Conservation (phyloP, 2,797 vertebrate genomes). For the Hyperoplus lanceolatus region DNA sequence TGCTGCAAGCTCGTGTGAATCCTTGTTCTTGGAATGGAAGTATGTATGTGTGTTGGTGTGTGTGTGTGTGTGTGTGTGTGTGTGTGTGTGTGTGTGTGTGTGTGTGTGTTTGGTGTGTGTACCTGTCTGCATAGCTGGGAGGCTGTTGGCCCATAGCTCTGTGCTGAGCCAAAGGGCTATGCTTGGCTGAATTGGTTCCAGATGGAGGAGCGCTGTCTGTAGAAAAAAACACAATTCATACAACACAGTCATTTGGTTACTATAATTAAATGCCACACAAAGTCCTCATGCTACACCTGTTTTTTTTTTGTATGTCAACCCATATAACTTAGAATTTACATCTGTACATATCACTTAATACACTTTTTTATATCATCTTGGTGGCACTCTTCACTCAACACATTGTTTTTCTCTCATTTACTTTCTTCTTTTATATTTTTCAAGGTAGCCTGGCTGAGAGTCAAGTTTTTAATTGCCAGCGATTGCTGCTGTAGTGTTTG, state of each 20-base stretch:
- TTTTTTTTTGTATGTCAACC: no score
- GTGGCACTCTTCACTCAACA: no score
- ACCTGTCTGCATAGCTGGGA: conserved; percentile 90
- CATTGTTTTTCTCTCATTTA: not conserved
- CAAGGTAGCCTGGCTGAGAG: no score
- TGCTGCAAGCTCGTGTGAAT: conserved; percentile 13
- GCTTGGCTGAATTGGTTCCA: conserved; percentile 93
- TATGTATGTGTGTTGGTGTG: conserved; percentile 7
- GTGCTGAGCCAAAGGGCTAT: conserved; percentile 94
- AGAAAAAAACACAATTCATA: conserved; percentile 35
- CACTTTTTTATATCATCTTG: no score
- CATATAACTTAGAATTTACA: no score
- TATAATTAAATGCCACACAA: not conserved
- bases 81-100: no score
- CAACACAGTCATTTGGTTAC: conserved; percentile 11
- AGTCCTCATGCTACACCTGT: not conserved
- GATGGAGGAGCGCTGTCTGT: conserved; percentile 91
- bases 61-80: no score
- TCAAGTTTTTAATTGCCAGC: no score
- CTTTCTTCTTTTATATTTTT: not conserved
- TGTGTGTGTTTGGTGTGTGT: conserved; percentile 27
- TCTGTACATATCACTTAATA: no score
- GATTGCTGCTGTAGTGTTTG: no score
- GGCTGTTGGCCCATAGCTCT: conserved; percentile 87
- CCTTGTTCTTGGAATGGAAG: not conserved